Conservation (phyloP, 2,888 invertebrate species). For the Acanthopleura granulata region DNA sequence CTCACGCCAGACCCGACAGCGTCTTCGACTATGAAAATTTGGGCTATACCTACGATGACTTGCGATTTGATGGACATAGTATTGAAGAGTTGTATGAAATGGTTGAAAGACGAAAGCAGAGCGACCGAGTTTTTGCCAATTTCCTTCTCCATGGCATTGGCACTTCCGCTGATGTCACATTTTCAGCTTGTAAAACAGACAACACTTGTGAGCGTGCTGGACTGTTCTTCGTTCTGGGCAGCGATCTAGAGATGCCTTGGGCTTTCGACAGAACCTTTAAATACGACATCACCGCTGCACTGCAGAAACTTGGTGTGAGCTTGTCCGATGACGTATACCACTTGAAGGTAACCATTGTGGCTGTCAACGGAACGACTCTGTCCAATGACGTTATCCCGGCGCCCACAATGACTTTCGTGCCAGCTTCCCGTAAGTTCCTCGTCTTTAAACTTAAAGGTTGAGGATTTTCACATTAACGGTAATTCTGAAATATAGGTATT, state of each 20-base stretch:
- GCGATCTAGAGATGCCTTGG: conserved; percentile 38
- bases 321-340: conserved; percentile 30
- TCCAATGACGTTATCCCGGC: conserved; percentile 21
- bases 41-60: conserved; percentile 23
- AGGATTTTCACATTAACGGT: too few species aligned
- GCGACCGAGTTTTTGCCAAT: conserved; percentile 32
- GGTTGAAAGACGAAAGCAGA: background rate
- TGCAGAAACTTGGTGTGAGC: conserved; percentile 24
- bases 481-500: too few species aligned
- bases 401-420: conserved; percentile 31
- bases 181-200: conserved; percentile 26
- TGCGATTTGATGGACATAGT: conserved; percentile 22
- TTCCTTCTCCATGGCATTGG: conserved; percentile 37
- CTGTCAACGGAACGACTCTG: conserved; percentile 26
- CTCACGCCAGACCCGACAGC: conserved; percentile 13
- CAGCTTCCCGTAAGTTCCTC: conserved; percentile 28
- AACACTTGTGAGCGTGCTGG: conserved; percentile 23
- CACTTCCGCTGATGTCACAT: conserved; percentile 30
- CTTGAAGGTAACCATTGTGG: conserved; percentile 26
- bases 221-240: conserved; percentile 27
- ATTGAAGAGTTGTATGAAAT: conserved; percentile 16
- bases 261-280: conserved; percentile 35
- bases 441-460: too few species aligned
- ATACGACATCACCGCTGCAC: conserved; percentile 33
- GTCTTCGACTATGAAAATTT: conserved; percentile 23